Percentiles rank a stretch among this genome's conserved stretches.
Evolutionary conservation across 2,888 invertebrate genomes (phyloP).

Genomic region (Myopa tessellatipennis): DNA sequence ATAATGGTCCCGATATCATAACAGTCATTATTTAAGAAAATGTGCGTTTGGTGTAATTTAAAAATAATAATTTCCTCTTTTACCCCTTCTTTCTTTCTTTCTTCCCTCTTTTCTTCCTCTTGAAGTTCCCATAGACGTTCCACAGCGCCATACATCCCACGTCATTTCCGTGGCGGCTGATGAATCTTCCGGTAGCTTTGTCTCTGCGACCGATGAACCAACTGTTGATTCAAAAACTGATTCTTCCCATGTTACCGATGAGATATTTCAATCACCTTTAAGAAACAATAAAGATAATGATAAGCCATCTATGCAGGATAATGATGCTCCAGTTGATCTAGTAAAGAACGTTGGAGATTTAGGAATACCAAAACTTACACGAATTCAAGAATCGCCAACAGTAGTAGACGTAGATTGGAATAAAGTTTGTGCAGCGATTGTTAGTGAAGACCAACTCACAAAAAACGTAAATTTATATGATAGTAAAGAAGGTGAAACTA

Average conservation of each 20-base stretch:
- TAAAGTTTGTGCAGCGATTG: background rate
- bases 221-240: background rate
- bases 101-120: background rate
- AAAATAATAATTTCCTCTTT: no score
- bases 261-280: background rate
- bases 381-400: constrained; percentile 18
- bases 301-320: no score
- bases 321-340: background rate
- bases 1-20: no score
- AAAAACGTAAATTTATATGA: no score
- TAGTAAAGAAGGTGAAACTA: background rate
- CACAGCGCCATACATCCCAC: constrained; percentile 48
- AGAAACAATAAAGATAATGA: background rate
- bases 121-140: constrained; percentile 50
- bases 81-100: background rate
- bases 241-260: background rate
- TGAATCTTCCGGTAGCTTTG: constrained; percentile 30
- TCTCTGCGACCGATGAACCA: constrained; percentile 25
- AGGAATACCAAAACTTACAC: constrained; percentile 25
- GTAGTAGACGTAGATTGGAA: background rate
- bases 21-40: no score
- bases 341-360: background rate
- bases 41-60: no score
- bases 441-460: no score
- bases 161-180: constrained; percentile 45